Evolutionary conservation across 2,113 vertebrate genomes (phyloP), one percentile per base, ranked within the genome.

Genomic region (Galemys pyrenaicus): DNA sequence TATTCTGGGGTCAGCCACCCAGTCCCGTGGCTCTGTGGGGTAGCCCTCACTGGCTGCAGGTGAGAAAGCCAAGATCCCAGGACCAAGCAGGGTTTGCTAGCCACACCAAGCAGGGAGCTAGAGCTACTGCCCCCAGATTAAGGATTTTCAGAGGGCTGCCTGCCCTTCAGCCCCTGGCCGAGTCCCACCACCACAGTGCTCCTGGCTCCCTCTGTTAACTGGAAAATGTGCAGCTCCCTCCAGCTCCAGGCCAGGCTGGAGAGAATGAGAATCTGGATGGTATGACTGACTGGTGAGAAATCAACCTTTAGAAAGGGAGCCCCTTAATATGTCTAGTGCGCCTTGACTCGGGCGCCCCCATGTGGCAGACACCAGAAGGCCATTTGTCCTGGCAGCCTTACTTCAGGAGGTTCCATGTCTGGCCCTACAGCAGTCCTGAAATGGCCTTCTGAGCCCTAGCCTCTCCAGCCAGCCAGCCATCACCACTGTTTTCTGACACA

Each of bases 181-280:
- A 28, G 22, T 87, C 75, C 58, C 85, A 83, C 44, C 58, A 39
- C 39, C 30, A 60, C 46, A 74, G 70, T 44, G 74, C 87, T 95
- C 89, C 90, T 87, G 87, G 87, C 44, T 80, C 13, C 92, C 70
- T 97, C 97, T 97, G 96, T 95, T 91, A 84, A 89, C 2, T 85
- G 22, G n/a, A 89, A n/a, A 58, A 35, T 79, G 67, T 96, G 56
- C 22, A 94, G 83, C 20, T 44, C 96, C 81, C 62, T 89, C 60
- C 6, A 10, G 70, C 39, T 81, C 28, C 56, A 35, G 44, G 35
- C 60, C 0, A 17, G 92, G 92, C 73, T 95, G 97, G 93, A 94
- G 96, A 97, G 95, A 97, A 97, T 80, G 37, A 88, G 41, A 16
- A 94, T 92, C 95, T 97, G 95, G 89, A 94, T 49, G 90, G 64